Evolutionary conservation across 2,113 vertebrate genomes (phyloP).

Genomic region (Polypterus senegalus): DNA sequence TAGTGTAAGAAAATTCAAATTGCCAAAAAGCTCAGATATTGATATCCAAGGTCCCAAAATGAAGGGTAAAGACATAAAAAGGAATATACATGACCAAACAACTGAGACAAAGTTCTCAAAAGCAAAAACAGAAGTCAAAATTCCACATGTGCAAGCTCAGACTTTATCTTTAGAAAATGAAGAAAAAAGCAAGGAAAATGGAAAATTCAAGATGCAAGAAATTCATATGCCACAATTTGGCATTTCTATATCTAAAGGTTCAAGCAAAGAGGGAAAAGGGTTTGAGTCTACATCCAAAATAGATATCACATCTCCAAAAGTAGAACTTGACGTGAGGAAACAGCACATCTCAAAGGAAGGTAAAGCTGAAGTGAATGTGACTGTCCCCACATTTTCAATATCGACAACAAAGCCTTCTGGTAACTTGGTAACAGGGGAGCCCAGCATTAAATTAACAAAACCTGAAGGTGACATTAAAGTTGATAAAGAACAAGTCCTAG

Average conservation of each 20-base stretch:
- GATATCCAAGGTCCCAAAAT: constrained; percentile 1
- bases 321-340: constrained; percentile 9
- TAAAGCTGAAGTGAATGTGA: constrained; percentile 9
- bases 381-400: not conserved
- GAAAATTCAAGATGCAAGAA: constrained; percentile 16
- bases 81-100: constrained; percentile 10
- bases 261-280: constrained; percentile 21
- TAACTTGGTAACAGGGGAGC: too few species aligned
- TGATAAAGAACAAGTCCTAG: too few species aligned
- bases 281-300: constrained; percentile 21
- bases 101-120: not conserved
- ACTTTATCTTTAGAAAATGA: constrained; percentile 18
- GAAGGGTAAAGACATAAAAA: constrained; percentile 11
- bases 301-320: constrained; percentile 17
- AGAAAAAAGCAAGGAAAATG: constrained; percentile 11
- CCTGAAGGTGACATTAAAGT: too few species aligned
- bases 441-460: too few species aligned
- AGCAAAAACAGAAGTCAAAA: constrained; percentile 4
- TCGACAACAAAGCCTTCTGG: too few species aligned
- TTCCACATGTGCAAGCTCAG: constrained; percentile 2
- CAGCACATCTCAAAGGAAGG: constrained; percentile 15
- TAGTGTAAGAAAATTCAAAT: constrained; percentile 3
- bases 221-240: constrained; percentile 32
- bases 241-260: constrained; percentile 27
- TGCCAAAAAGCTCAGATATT: constrained; percentile 8